Conservation (phyloP, 2,888 invertebrate genomes). For the Sepioteuthis lessoniana region DNA sequence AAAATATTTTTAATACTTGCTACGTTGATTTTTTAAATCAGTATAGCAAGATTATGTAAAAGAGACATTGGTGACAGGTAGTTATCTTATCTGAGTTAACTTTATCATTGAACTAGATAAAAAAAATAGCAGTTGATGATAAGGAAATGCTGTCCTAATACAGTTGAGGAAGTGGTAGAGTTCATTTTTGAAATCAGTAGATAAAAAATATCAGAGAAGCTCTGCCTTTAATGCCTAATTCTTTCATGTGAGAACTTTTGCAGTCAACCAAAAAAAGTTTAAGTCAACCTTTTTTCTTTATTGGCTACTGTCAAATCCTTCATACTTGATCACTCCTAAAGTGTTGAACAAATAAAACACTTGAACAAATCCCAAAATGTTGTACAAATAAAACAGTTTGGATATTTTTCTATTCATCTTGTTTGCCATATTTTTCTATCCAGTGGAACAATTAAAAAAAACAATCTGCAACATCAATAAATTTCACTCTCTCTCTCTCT, state of each 20-base stretch:
- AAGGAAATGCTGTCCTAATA: not conserved
- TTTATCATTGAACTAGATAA: not conserved
- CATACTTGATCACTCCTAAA: too few relatives aligned
- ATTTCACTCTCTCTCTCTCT: too few relatives aligned
- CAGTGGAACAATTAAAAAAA: too few relatives aligned
- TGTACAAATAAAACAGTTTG: too few relatives aligned
- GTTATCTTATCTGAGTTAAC: not conserved
- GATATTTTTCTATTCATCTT: too few relatives aligned
- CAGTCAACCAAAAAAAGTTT: not conserved
- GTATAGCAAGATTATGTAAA: not conserved
- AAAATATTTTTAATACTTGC: too few relatives aligned
- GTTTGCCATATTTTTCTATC: too few relatives aligned
- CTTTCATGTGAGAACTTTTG: not conserved
- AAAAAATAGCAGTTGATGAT: not conserved
- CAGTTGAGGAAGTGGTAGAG: not conserved
- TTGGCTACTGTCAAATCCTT: not conserved
- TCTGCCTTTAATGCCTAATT: not conserved
- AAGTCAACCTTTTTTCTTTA: not conserved
- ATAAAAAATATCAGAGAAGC: not conserved
- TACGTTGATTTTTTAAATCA: too few relatives aligned
- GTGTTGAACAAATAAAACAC: too few relatives aligned
- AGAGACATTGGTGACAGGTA: not conserved
- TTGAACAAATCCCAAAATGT: too few relatives aligned
- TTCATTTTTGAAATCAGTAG: not conserved
- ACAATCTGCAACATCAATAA: too few relatives aligned